Base-by-base conservation (phyloP, 2,888 invertebrate species). In the Trisateles emortualis region DNA sequence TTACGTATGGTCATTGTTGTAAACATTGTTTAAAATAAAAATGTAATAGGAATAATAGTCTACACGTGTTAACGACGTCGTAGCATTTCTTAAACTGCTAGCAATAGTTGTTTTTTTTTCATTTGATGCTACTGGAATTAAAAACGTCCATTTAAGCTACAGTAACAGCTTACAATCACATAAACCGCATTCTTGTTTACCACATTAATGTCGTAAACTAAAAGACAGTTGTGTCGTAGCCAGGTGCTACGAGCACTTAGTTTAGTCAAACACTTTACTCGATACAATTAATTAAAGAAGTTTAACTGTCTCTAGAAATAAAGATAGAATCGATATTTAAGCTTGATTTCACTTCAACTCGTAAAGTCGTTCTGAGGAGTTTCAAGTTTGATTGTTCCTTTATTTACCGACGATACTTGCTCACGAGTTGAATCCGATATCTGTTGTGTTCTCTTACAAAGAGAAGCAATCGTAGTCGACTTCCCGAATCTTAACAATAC, bases 291-390 rank as follows among this genome's bases (percentile, higher is more conserved):
- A 45, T 45, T 9, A 14, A 9, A 29, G 26, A 45, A 29, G 16
- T 45, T 45, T 29, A 19, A 45, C 13, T 1, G 17, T 26, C 26
- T 26, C 1, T 29, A 19, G 11, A 26, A 36, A 36, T 17, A 36
- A 26, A 54, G 36, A 54, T 35, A 41, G 29, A 65, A 48, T 66
- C 62, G 42, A 56, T 52, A 50, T 43, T 51, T n/a, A 36, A 46
- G 52, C 38, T 66, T 43, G 10, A 50, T 52, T 67, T 43, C 29
- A 30, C 30, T 52, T 16, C 42, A 42, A 52, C 30, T 52, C 4
- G 35, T 38, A 39, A 41, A 49, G 30, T n/a, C 22, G 35, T 42
- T 36, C 13, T 4, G 10, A 16, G 17, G 17, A 36, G 17, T 17
- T 45, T 13, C 43, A 42, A 42, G 39, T 48, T 54, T 2, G 1